Percentiles rank a stretch among this genome's conserved stretches.
These are phyloP conservation scores for Martes martes DNA, from an alignment of 2,113 vertebrate genomes.

Conservation along the genomic window DNA sequence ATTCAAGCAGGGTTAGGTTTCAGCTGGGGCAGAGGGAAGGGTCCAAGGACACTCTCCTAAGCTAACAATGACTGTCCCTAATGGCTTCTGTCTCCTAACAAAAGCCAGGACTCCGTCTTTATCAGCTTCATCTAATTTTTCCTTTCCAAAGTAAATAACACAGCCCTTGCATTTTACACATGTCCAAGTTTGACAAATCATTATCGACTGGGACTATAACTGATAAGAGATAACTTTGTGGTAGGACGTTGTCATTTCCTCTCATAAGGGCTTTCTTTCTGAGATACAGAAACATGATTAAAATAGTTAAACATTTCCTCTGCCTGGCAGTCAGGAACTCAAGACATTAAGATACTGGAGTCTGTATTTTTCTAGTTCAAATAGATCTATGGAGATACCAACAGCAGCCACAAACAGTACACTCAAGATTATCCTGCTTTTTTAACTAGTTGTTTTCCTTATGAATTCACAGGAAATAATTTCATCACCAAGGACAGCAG, in stretches of 20 bases:
- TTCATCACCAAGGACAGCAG: constrained; percentile 83
- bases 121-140: constrained; percentile 77
- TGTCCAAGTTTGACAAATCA: constrained; percentile 72
- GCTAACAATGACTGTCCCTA: constrained; percentile 70
- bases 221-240: constrained; percentile 61
- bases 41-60: constrained; percentile 59
- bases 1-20: constrained; percentile 58
- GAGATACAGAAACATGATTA: constrained; percentile 48
- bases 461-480: constrained; percentile 54
- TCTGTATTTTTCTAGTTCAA: constrained; percentile 68
- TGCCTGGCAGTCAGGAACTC: constrained; percentile 60
- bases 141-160: constrained; percentile 71
- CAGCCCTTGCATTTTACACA: constrained; percentile 64
- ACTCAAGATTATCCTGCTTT: constrained; percentile 39
- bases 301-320: constrained; percentile 75
- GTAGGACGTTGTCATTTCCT: constrained; percentile 54
- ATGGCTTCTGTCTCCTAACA: constrained; percentile 75
- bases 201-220: constrained; percentile 63
- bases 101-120: constrained; percentile 72
- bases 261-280: constrained; percentile 61
- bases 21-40: constrained; percentile 49
- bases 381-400: constrained; percentile 55
- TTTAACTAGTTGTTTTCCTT: constrained; percentile 65
- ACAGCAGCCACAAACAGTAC: constrained; percentile 33
- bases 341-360: constrained; percentile 68